phyloP scores from a whole-genome alignment of 2,113 vertebrate species.

The Coturnix japonica region DNA sequence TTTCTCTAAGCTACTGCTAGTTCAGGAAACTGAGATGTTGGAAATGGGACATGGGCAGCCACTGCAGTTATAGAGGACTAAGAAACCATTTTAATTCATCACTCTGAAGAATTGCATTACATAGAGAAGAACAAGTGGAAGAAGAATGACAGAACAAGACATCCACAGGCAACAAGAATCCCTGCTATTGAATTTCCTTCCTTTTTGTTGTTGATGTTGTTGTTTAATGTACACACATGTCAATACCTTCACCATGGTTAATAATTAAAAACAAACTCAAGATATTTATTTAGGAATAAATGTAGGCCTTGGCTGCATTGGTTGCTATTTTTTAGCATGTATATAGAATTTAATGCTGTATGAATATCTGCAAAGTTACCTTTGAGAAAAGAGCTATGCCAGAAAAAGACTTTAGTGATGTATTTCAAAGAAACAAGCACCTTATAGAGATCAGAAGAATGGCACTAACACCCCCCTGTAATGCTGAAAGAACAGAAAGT shows the following conservation, averaged over 20 bases:
- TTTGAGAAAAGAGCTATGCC: background rate
- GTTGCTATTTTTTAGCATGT: background rate
- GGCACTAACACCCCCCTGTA: background rate
- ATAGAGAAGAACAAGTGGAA: background rate
- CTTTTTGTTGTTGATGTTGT: background rate
- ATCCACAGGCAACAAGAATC: background rate
- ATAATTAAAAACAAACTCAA: background rate
- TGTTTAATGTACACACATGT: background rate
- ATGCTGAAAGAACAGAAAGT: background rate
- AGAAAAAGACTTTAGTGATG: background rate
- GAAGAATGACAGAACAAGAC: background rate
- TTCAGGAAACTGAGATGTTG: background rate
- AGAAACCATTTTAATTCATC: background rate
- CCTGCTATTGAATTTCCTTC: background rate
- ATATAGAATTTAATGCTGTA: background rate
- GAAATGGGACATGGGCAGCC: background rate
- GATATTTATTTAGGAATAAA: background rate
- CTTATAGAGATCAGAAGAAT: background rate
- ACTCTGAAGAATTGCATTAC: fast-evolving
- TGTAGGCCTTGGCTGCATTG: background rate
- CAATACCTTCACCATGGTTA: background rate
- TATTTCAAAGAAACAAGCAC: background rate
- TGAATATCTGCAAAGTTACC: background rate
- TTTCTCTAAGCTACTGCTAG: background rate
- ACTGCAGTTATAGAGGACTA: background rate